Conservation (phyloP, 1,140 invertebrate genomes). For the Hyphantria cunea region DNA sequence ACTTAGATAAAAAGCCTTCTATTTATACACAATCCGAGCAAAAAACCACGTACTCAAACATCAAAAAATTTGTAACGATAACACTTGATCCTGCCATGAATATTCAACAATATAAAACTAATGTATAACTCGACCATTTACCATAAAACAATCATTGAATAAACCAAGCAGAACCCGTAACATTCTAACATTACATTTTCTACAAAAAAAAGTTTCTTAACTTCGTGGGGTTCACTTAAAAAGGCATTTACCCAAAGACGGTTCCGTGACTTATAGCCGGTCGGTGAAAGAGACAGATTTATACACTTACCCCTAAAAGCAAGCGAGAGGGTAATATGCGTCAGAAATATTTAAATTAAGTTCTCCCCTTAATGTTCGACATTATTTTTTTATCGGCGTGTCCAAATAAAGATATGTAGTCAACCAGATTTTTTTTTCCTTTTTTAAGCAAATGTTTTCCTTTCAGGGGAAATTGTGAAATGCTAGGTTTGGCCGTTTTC, state of each 20-base stretch:
- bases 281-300: conserved; percentile 41
- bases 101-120: too few relatives aligned
- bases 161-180: conserved; percentile 44
- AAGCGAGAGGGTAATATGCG: conserved; percentile 38
- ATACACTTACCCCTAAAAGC: conserved; percentile 8
- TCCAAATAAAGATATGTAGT: conserved; percentile 69
- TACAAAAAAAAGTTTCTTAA: conserved; percentile 45
- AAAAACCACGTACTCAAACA: too few relatives aligned
- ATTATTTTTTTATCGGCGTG: conserved; percentile 74
- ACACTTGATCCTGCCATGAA: too few relatives aligned
- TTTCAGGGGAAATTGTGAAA: conserved; percentile 32
- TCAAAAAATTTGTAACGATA: too few relatives aligned
- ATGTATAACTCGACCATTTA: too few relatives aligned
- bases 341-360: conserved; percentile 76
- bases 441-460: conserved; percentile 43
- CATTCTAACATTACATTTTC: conserved; percentile 45
- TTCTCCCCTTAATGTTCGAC: conserved; percentile 64
- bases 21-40: too few relatives aligned
- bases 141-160: conserved; percentile 31
- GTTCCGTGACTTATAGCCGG: conserved; percentile 60
- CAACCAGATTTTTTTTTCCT: conserved; percentile 40
- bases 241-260: conserved; percentile 59
- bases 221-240: conserved; percentile 66
- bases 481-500: conserved; percentile 21
- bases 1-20: too few relatives aligned